phyloP scores from a whole-genome alignment of 1,140 invertebrate genomes.

The Vanessa tameamea region DNA sequence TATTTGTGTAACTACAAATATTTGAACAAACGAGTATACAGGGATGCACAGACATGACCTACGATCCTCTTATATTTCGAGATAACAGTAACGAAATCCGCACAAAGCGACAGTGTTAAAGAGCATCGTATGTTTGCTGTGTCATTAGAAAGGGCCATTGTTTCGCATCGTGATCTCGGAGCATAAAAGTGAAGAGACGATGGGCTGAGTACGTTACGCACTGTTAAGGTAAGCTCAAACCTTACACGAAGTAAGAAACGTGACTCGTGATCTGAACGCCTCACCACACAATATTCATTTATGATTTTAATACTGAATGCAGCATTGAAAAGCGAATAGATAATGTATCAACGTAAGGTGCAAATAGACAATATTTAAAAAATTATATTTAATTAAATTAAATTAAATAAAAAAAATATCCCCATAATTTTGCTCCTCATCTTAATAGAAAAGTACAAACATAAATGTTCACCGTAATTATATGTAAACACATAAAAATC shows the following conservation, averaged over 20 bases:
- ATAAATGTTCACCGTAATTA: no score
- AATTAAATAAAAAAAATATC: no score
- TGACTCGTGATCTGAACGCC: no score
- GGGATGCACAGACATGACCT: slow-evolving; percentile 9
- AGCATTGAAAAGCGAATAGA: no score
- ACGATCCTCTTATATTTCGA: slow-evolving; percentile 11
- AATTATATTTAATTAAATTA: no score
- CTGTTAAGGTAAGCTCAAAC: slow-evolving; percentile 1
- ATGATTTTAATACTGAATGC: no score
- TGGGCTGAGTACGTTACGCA: background rate
- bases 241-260: no score
- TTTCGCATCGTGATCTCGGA: slow-evolving; percentile 6
- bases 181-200: background rate
- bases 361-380: no score
- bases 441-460: no score
- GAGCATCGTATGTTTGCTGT: slow-evolving; percentile 8
- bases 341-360: no score
- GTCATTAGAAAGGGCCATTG: slow-evolving; percentile 7
- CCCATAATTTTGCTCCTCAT: no score
- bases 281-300: background rate
- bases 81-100: slow-evolving; percentile 13
- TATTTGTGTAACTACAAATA: background rate
- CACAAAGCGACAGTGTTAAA: slow-evolving; percentile 9
- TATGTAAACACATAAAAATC: no score
- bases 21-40: slow-evolving; percentile 4